Evolutionary conservation across 2,797 vertebrate genomes (phyloP).

Genomic region (Anisognathus igniventris): DNA sequence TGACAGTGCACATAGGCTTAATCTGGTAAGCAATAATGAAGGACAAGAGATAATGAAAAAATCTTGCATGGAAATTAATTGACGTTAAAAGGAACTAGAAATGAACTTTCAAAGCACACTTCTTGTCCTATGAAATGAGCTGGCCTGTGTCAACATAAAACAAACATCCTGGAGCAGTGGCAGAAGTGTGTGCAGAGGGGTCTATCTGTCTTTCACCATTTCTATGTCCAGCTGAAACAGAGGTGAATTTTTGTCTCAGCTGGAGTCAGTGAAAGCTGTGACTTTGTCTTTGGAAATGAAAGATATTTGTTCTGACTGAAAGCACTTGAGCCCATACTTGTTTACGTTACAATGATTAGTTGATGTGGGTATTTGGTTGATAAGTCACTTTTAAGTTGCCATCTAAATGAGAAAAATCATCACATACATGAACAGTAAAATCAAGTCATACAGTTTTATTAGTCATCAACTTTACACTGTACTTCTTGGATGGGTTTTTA

Average conservation of each 20-base stretch:
- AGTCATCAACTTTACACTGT: background rate
- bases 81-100: background rate
- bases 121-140: background rate
- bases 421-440: background rate
- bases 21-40: background rate
- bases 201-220: background rate
- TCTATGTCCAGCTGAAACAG: background rate
- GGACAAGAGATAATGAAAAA: background rate
- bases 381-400: background rate
- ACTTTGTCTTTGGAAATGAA: background rate
- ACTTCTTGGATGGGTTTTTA: background rate
- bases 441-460: background rate
- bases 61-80: background rate
- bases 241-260: background rate
- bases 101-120: background rate
- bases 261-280: background rate
- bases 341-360: background rate
- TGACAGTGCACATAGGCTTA: background rate
- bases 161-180: background rate
- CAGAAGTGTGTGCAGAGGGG: accelerated
- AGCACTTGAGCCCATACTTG: background rate
- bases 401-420: background rate
- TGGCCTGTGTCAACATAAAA: background rate
- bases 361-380: background rate
- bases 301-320: background rate